Evolutionary conservation across 2,888 invertebrate genomes (phyloP).

Genomic region (Lordiphosa fenestrarum): DNA sequence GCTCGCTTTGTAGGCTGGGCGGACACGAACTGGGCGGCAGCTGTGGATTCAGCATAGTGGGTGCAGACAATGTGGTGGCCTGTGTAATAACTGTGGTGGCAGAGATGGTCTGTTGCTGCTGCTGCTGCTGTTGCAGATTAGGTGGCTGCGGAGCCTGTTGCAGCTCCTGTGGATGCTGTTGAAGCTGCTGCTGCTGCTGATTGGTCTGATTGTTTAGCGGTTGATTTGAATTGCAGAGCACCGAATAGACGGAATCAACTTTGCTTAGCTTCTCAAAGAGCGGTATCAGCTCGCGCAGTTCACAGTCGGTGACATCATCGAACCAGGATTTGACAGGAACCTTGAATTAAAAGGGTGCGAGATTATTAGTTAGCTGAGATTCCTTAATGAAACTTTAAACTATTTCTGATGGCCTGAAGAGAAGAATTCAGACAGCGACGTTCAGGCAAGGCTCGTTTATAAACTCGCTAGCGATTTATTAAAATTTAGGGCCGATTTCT

Average conservation of each 20-base stretch:
- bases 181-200: slow-evolving; percentile 68
- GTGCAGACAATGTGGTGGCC: slow-evolving; percentile 77
- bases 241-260: slow-evolving; percentile 98
- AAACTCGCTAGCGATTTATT: no score
- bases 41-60: slow-evolving; percentile 74
- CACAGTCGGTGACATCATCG: slow-evolving; percentile 98
- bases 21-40: slow-evolving; percentile 75
- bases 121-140: slow-evolving; percentile 62
- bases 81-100: slow-evolving; percentile 79
- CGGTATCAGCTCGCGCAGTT: slow-evolving; percentile 97
- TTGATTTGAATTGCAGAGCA: slow-evolving; percentile 95
- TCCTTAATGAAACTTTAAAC: no score
- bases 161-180: slow-evolving; percentile 66
- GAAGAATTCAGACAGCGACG: no score
- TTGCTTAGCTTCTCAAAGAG: slow-evolving; percentile 98
- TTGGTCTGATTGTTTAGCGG: slow-evolving; percentile 82
- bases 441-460: no score
- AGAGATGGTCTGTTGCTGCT: slow-evolving; percentile 76
- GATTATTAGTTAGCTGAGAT: no score
- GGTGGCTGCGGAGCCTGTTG: slow-evolving; percentile 59
- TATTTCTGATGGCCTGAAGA: no score
- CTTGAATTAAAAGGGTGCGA: slow-evolving; percentile 80
- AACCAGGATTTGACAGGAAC: slow-evolving; percentile 99
- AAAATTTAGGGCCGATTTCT: no score
- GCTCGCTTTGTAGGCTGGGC: slow-evolving; percentile 79